Percentiles rank a stretch among this genome's conserved stretches.
Conservation (phyloP, 2,888 invertebrate genomes). For the Camptogramma bilineatum region DNA sequence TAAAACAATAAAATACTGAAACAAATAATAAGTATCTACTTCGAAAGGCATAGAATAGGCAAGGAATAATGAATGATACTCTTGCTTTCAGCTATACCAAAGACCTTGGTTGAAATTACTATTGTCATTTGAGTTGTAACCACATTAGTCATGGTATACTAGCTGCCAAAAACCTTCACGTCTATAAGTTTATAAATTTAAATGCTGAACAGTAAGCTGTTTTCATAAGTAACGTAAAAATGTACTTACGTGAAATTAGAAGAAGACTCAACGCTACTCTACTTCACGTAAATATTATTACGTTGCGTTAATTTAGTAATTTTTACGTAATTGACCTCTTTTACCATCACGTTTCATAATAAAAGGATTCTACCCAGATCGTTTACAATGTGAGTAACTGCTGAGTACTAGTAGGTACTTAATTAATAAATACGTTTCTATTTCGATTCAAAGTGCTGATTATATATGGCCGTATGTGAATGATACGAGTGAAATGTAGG, state of each 20-base stretch:
- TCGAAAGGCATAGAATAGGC: slow-evolving; percentile 3
- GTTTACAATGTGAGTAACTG: neutral
- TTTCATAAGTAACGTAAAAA: neutral
- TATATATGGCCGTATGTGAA: slow-evolving; percentile 25
- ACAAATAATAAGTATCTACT: neutral
- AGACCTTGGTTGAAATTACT: slow-evolving; percentile 24
- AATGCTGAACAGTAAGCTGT: neutral
- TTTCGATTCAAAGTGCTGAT: slow-evolving; percentile 24
- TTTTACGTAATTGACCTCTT: no score
- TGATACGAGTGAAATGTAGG: slow-evolving; percentile 36
- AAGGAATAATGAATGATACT: slow-evolving; percentile 1
- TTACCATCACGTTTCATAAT: neutral
- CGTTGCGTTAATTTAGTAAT: no score
- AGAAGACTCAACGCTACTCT: no score
- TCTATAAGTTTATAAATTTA: slow-evolving; percentile 19
- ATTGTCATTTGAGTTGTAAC: slow-evolving; percentile 16
- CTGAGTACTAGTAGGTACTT: neutral
- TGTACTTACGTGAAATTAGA: no score
- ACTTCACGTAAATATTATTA: no score
- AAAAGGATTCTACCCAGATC: neutral
- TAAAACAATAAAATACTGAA: no score
- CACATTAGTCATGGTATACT: slow-evolving; percentile 6
- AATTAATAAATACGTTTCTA: slow-evolving; percentile 13
- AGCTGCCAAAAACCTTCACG: slow-evolving; percentile 33
- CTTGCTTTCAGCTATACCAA: slow-evolving; percentile 5